Base-by-base conservation (phyloP, 2,888 invertebrate species). In the Scaptomyza cyrtandrae region DNA sequence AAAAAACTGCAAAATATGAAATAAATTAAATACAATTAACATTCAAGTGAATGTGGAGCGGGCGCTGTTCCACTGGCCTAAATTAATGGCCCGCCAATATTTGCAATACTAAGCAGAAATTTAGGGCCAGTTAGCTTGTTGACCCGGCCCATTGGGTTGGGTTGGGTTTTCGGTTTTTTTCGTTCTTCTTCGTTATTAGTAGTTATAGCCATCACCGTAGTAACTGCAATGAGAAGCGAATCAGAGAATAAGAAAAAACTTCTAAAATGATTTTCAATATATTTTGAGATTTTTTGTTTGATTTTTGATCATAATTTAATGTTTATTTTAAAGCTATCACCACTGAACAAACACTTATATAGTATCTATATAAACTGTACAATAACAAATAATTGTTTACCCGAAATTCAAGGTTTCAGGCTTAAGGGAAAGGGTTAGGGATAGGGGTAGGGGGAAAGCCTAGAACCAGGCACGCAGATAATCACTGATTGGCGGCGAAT, bases 391-490 rank as follows among this genome's bases (percentile, higher is more conserved):
- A 19, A 50, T 27, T 24, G 11, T 27, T 43, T 2, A 39, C 13
- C 39, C 27, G 14, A 24, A 24, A 11, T 37, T 19, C 29, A 14
- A 14, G 6, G 53, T 37, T 37, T 19, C 7, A 14, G 37, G 37
- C 13, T 16, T 45, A 24, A 24, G 24, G 7, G 27, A 13, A 3
- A 1, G 6, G n/a, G 6, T 13, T 24, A 6, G 31, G 3, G 11
- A 5, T 39, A 0, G 14, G 44, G 2, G 16, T 29, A 11, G 16
- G 2, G 10, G 1, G 14, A 5, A 7, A 6, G n/a, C 13, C 41
- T 78, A 84, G 69, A 81, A 84, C 87, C 85, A 84, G 52, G 85
- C 67, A 43, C 82, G 75, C 61, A 86, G 50, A 59, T 77, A 84
- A 37, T 84, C 83, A 41, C 43, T 73, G 7, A 84, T 84, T 45